Evolutionary conservation across 2,888 invertebrate genomes (phyloP), one percentile per base, ranked within the genome.

Genomic region (Halictus quadricinctus): DNA sequence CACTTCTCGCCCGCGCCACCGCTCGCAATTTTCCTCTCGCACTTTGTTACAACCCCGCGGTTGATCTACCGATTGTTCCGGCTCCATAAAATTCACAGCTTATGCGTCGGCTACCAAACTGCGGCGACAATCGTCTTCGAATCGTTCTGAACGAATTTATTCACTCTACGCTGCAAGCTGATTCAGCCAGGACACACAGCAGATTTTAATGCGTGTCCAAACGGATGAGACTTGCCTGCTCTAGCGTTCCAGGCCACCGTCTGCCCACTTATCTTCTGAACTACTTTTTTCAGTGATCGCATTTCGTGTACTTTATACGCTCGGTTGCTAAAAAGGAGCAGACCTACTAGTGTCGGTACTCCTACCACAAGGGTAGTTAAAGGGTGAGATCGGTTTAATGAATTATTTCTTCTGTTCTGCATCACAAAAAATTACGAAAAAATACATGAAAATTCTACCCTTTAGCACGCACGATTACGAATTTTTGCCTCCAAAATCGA

Each of bases 31-130:
- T 70, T 70, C 43, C 70, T n/a, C n/a, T n/a, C 43, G 41, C 41
- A 43, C 70, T 43, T 12, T 43, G n/a, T 41, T 43, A 43, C 41
- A n/a, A 43, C 5, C 43, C 41, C 29, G 21, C 43, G 43, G 43
- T 43, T 70, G 70, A 70, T 70, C 70, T 4, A n/a, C 41, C 69
- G 43, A 70, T 70, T 70, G 70, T 70, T 2, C 70, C 12, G 12
- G 13, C 70, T 41, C 41, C 70, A 21, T 43, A n/a, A 70, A 41
- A n/a, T 18, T 70, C 43, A 2, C 43, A 43, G 41, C 21, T 70
- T 70, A 70, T 43, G 13, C n/a, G 8, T 13, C 43, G 7, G 7
- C 15, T 7, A 64, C 64, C 25, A 4, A 15, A 15, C 2, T 0
- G 54, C 21, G 54, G 21, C 6, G 18, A 54, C 21, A 54, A 54